Conservation (phyloP, 2,113 vertebrate genomes). For the Zingel zingel region DNA sequence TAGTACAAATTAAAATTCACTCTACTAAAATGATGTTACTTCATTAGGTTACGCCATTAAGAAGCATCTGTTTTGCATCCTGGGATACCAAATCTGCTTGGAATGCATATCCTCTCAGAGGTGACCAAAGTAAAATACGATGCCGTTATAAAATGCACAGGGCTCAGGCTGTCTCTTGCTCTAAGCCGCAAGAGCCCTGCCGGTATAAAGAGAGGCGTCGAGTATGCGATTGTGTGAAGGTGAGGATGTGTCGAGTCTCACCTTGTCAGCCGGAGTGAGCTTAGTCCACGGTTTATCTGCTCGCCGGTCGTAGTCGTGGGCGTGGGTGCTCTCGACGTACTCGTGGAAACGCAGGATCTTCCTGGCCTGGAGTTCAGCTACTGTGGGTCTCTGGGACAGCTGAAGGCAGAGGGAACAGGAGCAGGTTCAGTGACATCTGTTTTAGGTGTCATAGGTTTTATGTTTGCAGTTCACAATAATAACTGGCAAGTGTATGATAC, state of each 20-base stretch:
- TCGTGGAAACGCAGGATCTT: conserved; percentile 98
- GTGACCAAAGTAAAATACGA: not conserved
- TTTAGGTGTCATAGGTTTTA: not conserved
- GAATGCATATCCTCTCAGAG: conserved; percentile 62
- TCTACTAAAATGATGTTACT: not conserved
- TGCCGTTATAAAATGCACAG: not conserved
- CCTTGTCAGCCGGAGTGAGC: conserved; percentile 97
- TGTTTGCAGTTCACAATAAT: not conserved
- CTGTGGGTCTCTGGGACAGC: conserved; percentile 97
- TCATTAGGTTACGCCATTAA: not conserved
- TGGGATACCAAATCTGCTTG: conserved; percentile 44
- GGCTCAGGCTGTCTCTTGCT: not conserved
- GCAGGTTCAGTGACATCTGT: not conserved
- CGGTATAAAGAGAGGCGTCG: not conserved
- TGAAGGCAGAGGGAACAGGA: conserved; percentile 58
- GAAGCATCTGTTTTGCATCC: conserved; percentile 14
- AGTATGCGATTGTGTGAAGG: too few relatives aligned
- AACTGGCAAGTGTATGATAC: not conserved
- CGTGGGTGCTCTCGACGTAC: conserved; percentile 94
- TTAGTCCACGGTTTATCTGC: conserved; percentile 99
- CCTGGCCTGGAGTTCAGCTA: conserved; percentile 94
- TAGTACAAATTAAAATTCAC: not conserved
- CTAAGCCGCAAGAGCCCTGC: not conserved
- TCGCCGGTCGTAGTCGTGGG: conserved; percentile 95
- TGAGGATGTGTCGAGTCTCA: conserved; percentile 50